phyloP scores from a whole-genome alignment of 2,797 vertebrate species.

The Macrochelys suwanniensis region DNA sequence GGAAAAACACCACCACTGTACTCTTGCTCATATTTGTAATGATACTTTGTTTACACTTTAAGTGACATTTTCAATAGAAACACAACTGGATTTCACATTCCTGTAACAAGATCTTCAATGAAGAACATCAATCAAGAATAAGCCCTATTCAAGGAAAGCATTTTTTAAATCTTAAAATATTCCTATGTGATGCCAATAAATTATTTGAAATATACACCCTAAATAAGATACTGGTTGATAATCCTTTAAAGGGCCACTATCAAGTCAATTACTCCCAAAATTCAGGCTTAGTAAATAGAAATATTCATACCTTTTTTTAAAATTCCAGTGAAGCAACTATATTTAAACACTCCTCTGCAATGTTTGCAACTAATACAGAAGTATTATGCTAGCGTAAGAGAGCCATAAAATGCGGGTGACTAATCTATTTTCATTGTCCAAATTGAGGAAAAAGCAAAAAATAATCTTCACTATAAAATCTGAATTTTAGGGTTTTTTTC shows the following conservation, averaged over 20 bases:
- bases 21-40: background rate
- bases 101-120: background rate
- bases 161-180: background rate
- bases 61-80: background rate
- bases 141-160: background rate
- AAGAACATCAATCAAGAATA: background rate
- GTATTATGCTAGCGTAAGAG: background rate
- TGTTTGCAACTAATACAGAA: background rate
- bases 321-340: background rate
- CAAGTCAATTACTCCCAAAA: slow-evolving; percentile 38
- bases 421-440: background rate
- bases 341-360: background rate
- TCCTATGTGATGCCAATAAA: background rate
- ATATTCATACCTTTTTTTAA: background rate
- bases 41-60: background rate
- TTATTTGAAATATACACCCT: slow-evolving; percentile 40
- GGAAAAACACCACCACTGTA: background rate
- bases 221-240: background rate
- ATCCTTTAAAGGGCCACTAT: slow-evolving; percentile 43
- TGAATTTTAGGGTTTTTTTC: background rate
- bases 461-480: background rate
- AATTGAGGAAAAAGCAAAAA: background rate
- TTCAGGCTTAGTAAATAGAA: slow-evolving; percentile 18
- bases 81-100: background rate
- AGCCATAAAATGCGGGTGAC: background rate